phyloP scores from a whole-genome alignment of 2,888 invertebrate genomes.

The Atethmia centrago region DNA sequence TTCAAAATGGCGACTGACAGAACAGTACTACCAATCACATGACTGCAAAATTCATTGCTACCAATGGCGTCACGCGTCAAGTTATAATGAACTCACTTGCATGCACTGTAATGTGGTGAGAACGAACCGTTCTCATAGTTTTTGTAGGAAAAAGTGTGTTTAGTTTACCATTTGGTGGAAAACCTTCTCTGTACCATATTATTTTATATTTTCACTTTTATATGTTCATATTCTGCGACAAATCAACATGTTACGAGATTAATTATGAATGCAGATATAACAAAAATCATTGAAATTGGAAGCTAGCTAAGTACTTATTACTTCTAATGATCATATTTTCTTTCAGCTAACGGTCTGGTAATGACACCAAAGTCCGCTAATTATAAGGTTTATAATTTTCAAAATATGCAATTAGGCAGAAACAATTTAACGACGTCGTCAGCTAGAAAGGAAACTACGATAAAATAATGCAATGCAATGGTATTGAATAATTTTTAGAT shows the following conservation, averaged over 20 bases:
- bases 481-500: conserved; percentile 8
- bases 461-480: conserved; percentile 6
- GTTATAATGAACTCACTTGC: too few species aligned
- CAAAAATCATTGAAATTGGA: neutral
- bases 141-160: neutral
- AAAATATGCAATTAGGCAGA: neutral
- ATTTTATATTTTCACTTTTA: neutral
- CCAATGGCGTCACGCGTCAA: too few species aligned
- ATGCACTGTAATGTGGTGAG: neutral
- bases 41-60: too few species aligned
- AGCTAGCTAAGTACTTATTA: too few species aligned
- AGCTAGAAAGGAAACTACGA: neutral
- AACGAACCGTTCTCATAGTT: neutral
- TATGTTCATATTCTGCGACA: neutral
- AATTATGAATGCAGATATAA: neutral
- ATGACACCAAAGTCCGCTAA: neutral
- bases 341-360: neutral
- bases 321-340: neutral
- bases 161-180: neutral
- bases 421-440: conserved; percentile 2
- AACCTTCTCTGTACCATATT: neutral
- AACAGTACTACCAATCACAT: too few species aligned
- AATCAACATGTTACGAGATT: neutral
- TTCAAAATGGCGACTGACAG: too few species aligned
- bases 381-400: neutral